Conservation (phyloP, 2,113 vertebrate species). For the Alethe castanea region DNA sequence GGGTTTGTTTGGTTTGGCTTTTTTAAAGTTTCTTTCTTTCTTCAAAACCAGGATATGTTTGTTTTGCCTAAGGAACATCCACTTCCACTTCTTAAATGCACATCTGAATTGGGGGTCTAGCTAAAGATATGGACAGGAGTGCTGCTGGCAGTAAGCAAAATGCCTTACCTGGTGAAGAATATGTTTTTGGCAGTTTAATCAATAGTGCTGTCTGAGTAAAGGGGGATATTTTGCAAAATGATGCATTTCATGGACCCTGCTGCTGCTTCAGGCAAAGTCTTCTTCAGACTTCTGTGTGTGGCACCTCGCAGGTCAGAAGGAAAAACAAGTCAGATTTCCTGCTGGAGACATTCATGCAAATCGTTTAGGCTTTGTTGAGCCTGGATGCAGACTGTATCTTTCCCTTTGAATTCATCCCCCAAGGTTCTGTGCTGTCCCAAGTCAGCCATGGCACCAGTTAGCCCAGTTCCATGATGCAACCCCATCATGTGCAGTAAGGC, state of each 20-base stretch:
- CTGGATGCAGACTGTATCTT: background rate
- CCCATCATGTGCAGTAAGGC: background rate
- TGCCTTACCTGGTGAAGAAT: background rate
- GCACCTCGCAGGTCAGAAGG: background rate
- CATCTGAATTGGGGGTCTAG: background rate
- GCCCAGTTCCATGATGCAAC: background rate
- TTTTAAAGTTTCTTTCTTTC: background rate
- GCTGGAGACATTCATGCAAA: background rate
- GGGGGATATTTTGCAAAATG: background rate
- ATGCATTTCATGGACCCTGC: background rate
- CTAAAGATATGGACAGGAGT: background rate
- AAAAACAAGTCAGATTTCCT: background rate
- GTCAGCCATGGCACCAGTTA: background rate
- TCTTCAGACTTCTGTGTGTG: background rate
- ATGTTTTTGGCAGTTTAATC: background rate
- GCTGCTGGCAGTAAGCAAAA: background rate
- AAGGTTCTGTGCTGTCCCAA: background rate
- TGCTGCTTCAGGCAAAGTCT: background rate
- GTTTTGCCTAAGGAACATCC: background rate
- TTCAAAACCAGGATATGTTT: background rate
- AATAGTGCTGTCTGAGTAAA: background rate
- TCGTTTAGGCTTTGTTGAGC: background rate
- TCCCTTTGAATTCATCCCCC: background rate
- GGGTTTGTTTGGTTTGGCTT: background rate
- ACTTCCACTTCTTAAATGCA: background rate